Conservation (phyloP, 35 echinoderm and acorn worm genomes). For the Apostichopus parvimensis region DNA sequence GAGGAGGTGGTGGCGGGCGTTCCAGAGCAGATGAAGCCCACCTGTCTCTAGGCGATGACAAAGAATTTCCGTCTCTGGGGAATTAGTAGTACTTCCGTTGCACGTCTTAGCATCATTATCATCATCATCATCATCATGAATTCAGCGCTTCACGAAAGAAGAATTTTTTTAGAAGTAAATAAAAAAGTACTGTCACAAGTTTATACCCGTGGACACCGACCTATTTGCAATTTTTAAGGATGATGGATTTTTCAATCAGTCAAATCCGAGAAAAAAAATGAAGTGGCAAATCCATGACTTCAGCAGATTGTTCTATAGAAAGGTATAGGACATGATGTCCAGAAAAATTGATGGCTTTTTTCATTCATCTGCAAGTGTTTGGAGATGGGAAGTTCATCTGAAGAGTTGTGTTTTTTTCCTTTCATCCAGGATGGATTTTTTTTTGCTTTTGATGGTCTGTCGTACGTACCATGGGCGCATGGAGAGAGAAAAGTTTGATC, state of each 20-base stretch:
- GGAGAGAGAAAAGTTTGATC: not conserved
- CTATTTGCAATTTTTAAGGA: not conserved
- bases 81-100: constrained; percentile 15
- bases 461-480: not conserved
- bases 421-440: not conserved
- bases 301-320: not conserved
- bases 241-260: not conserved
- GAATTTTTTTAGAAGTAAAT: constrained; percentile 27
- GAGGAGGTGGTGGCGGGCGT: constrained; percentile 58
- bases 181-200: constrained; percentile 46
- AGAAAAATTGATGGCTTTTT: too few species aligned
- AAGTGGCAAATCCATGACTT: not conserved
- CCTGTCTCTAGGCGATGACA: constrained; percentile 69
- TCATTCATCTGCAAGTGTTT: not conserved
- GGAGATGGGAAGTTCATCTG: not conserved
- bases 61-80: constrained; percentile 84
- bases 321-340: not conserved
- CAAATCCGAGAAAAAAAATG: not conserved
- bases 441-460: not conserved
- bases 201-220: not conserved
- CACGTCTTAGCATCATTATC: constrained; percentile 1
- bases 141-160: constrained; percentile 43
- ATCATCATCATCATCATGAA: not conserved
- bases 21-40: constrained; percentile 57
- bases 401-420: not conserved